Evolutionary conservation across 2,888 invertebrate species (phyloP).

Genomic region (Trissolcus japonicus): DNA sequence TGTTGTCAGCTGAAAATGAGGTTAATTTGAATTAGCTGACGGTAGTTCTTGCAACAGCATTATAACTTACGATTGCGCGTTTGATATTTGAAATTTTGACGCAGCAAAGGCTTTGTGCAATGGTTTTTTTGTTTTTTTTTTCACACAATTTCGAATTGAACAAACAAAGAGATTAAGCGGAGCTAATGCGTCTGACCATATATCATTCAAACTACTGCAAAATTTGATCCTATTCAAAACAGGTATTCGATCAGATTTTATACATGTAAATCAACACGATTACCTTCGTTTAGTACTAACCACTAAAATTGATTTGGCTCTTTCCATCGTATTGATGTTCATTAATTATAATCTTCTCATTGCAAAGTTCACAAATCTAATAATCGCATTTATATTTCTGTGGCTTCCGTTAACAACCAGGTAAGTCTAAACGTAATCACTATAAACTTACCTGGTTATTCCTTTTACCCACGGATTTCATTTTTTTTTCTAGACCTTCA

Average conservation of each 20-base stretch:
- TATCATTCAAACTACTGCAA: constrained; percentile 17
- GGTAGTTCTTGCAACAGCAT: not conserved
- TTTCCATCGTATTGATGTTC: not conserved
- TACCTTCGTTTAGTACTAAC: constrained; percentile 19
- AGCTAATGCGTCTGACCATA: constrained; percentile 18
- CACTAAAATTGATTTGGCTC: constrained; percentile 4
- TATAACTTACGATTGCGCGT: constrained; percentile 8
- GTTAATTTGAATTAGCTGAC: constrained; percentile 28
- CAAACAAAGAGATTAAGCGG: not conserved
- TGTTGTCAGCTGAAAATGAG: constrained; percentile 21
- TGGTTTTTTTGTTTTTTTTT: not conserved
- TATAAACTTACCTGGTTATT: too few relatives aligned
- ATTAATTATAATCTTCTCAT: not conserved
- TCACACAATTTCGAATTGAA: not conserved
- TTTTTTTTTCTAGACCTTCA: not conserved
- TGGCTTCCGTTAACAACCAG: too few relatives aligned
- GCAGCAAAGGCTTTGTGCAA: too few relatives aligned
- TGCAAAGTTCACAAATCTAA: not conserved
- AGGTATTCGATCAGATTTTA: constrained; percentile 13
- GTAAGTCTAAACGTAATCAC: too few relatives aligned
- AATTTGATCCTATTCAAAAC: constrained; percentile 12
- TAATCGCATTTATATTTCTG: not conserved
- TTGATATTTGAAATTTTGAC: constrained; percentile 27
- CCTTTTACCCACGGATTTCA: not conserved
- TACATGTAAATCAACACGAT: constrained; percentile 5